A percentile compares a stretch with the other conserved stretches of the same genome.
phyloP scores from a whole-genome alignment of 2,888 invertebrate genomes.

The Xylophagus ater region DNA sequence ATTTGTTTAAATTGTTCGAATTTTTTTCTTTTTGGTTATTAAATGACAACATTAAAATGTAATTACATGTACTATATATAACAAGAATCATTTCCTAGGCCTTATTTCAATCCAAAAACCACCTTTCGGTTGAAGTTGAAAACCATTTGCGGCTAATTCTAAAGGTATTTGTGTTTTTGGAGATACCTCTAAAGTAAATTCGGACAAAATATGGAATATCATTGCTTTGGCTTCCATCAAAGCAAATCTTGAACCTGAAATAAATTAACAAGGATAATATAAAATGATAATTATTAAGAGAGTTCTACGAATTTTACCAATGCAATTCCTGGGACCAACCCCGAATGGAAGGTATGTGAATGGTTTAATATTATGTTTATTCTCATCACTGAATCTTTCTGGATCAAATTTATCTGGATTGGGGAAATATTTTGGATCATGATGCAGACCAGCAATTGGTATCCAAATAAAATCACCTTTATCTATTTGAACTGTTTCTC shows the following conservation, averaged over 20 bases:
- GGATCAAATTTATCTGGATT: constrained; percentile 48
- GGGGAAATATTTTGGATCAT: constrained; percentile 42
- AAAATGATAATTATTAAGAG: too few relatives aligned
- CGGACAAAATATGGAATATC: neutral
- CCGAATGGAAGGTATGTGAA: constrained; percentile 46
- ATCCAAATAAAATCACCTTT: constrained; percentile 28
- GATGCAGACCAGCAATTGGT: constrained; percentile 41
- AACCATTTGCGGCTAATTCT: neutral
- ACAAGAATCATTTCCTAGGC: too few relatives aligned
- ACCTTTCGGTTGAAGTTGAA: neutral
- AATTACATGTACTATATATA: too few relatives aligned
- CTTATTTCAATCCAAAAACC: constrained; percentile 4
- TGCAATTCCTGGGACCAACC: constrained; percentile 49
- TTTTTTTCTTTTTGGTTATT: too few relatives aligned
- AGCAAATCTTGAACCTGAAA: constrained; percentile 1
- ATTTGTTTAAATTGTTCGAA: too few relatives aligned
- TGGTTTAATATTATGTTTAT: constrained; percentile 40
- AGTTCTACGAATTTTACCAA: too few relatives aligned
- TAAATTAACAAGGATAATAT: too few relatives aligned
- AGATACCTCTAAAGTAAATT: neutral
- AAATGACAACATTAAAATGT: too few relatives aligned
- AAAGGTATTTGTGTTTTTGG: neutral
- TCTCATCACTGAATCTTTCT: constrained; percentile 46
- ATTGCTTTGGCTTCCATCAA: neutral
- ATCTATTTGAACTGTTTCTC: constrained; percentile 28